Base-by-base conservation (phyloP, 2,888 invertebrate species). In the Geophilus truncorum region DNA sequence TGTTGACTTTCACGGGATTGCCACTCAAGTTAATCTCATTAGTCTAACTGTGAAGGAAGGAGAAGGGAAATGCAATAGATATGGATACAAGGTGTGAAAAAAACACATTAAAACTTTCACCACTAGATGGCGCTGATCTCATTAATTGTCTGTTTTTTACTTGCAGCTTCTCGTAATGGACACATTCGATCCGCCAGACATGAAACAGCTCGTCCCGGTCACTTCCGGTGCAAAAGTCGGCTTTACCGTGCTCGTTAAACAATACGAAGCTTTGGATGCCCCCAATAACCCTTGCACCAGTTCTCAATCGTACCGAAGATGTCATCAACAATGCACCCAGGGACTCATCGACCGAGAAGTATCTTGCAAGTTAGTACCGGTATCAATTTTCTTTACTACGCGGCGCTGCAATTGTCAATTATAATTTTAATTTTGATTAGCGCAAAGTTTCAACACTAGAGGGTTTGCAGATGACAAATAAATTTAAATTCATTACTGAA, bases 221-320 rank as follows among this genome's bases (percentile, higher is more conserved):
- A 78, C 78, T 0, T 36, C 78, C 0, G 78, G 78, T 7, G 78
- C 78, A 5, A 78, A 78, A 78, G 78, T 78, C 25, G 78, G 78
- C 15, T 78, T 78, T 28, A 78, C 78, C 4, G 45, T 78, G 7
- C 28, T 78, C 21, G 78, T 78, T 5, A 78, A 78, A 25, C 78
- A 78, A 34, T 77, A 77, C 23, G 77, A 77, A 77, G 77, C 77
- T 9, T 36, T 77, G 36, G 77, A 77, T 36, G 36, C 77, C 0
- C 77, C 77, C 0, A 77, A 36, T n/a, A 21, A 77, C 34, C 21
- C 77, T 1, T 77, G 77, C 18, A 36, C 21, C 77, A 36, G 34
- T 23, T 77, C 77, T 0, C 18, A 77, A 34, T 5, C 9, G 12
- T 70, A 70, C 25, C 12, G 12, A 70, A 23, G 25, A 25, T 70